Percentiles rank a stretch among this genome's conserved stretches.
Evolutionary conservation across 1,140 invertebrate species (phyloP).

Genomic region (Drosophila varians): DNA sequence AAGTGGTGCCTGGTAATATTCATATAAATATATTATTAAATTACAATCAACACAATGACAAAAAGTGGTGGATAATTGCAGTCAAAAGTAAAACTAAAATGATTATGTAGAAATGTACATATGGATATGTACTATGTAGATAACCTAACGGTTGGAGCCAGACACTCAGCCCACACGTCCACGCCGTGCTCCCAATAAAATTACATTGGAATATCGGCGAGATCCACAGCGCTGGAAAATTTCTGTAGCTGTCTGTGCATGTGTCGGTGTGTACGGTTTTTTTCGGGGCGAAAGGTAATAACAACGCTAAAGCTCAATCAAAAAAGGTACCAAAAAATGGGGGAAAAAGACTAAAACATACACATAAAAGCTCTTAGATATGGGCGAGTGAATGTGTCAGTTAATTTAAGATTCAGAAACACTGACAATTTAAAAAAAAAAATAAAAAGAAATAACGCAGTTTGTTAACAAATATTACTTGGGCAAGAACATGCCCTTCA

Average conservation of each 20-base stretch:
- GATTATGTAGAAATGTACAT: slow-evolving; percentile 16
- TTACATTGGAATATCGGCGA: slow-evolving; percentile 49
- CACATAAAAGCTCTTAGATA: slow-evolving; percentile 18
- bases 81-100: slow-evolving; percentile 4
- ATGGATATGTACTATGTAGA: no score
- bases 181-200: slow-evolving; percentile 23
- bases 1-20: neutral
- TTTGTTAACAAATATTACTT: no score
- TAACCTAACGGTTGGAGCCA: neutral
- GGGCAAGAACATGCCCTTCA: no score
- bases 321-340: slow-evolving; percentile 22
- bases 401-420: neutral
- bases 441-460: no score
- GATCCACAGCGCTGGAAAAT: slow-evolving; percentile 42
- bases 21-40: no score
- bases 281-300: slow-evolving; percentile 27
- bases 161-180: slow-evolving; percentile 3
- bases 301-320: slow-evolving; percentile 35
- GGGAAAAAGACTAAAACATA: slow-evolving; percentile 8
- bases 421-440: neutral
- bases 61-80: neutral
- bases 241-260: slow-evolving; percentile 27
- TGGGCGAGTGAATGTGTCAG: slow-evolving; percentile 30
- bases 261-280: slow-evolving; percentile 11
- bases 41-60: neutral